These are phyloP conservation scores for Heteronetta atricapilla DNA, from an alignment of 2,113 vertebrate genomes.

Conservation along the genomic window DNA sequence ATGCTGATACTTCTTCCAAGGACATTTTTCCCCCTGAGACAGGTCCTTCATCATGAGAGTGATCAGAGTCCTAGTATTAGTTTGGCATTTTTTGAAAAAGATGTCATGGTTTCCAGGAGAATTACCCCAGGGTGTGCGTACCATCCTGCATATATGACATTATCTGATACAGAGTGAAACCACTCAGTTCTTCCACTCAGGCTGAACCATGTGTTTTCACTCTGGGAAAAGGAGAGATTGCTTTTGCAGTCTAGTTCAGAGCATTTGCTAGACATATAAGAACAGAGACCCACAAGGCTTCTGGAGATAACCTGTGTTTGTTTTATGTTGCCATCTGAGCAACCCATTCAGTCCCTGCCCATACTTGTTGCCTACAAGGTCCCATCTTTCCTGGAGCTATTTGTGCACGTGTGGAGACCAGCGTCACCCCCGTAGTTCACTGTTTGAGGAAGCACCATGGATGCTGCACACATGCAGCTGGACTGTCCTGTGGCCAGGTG, in stretches of 20 bases:
- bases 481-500: neutral
- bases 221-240: neutral
- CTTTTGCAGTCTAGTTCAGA: neutral
- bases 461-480: neutral
- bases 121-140: neutral
- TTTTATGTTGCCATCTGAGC: neutral
- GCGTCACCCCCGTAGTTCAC: rapidly evolving
- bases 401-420: neutral
- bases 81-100: neutral
- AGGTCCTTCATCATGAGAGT: neutral
- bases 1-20: neutral
- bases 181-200: neutral
- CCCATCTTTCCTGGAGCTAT: neutral
- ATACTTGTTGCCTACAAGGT: neutral
- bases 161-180: neutral
- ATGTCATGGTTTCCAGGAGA: neutral
- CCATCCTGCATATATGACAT: rapidly evolving
- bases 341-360: neutral
- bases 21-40: neutral
- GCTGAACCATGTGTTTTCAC: neutral
- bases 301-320: neutral
- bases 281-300: neutral
- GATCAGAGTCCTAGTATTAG: neutral
- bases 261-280: neutral
- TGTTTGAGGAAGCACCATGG: neutral